These are phyloP conservation scores for Biston betularia DNA, from an alignment of 2,888 invertebrate genomes.

Conservation along the genomic window DNA sequence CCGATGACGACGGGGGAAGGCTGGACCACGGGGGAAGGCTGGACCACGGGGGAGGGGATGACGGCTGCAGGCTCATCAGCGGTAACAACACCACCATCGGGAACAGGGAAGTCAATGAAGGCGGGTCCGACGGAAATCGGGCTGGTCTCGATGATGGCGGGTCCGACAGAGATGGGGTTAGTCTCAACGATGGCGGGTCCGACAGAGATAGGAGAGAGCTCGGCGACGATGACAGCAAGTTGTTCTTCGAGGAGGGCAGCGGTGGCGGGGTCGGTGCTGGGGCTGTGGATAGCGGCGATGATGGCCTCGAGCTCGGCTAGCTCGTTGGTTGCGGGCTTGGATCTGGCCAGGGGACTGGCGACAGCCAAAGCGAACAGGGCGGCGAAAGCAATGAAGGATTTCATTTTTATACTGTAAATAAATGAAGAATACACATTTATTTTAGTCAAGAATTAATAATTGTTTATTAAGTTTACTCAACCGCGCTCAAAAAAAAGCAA, in stretches of 20 bases:
- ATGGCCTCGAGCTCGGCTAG: conserved; percentile 54
- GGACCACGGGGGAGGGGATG: conserved; percentile 33
- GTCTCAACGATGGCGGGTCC: conserved; percentile 37
- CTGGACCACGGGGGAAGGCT: conserved; percentile 34
- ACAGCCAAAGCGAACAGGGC: conserved; percentile 61
- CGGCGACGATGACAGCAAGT: conserved; percentile 52
- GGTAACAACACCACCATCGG: conserved; percentile 39
- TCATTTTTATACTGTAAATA: conserved; percentile 62
- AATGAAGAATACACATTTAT: too few species aligned
- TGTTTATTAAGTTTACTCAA: background rate
- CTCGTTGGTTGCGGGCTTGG: conserved; percentile 46
- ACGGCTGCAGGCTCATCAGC: conserved; percentile 27
- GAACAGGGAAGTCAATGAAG: conserved; percentile 32
- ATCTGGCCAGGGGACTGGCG: conserved; percentile 48
- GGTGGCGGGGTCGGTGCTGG: conserved; percentile 66
- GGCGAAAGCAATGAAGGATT: conserved; percentile 65
- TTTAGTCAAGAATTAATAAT: too few species aligned
- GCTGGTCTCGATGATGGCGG: conserved; percentile 44
- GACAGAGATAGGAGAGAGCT: conserved; percentile 41
- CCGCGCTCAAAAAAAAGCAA: too few species aligned
- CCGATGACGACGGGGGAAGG: conserved; percentile 39
- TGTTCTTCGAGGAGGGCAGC: conserved; percentile 57
- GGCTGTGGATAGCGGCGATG: conserved; percentile 64
- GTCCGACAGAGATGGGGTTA: conserved; percentile 36
- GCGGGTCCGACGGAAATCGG: conserved; percentile 43